phyloP scores from a whole-genome alignment of 2,888 invertebrate genomes.

The Fissipunctia ypsillon region DNA sequence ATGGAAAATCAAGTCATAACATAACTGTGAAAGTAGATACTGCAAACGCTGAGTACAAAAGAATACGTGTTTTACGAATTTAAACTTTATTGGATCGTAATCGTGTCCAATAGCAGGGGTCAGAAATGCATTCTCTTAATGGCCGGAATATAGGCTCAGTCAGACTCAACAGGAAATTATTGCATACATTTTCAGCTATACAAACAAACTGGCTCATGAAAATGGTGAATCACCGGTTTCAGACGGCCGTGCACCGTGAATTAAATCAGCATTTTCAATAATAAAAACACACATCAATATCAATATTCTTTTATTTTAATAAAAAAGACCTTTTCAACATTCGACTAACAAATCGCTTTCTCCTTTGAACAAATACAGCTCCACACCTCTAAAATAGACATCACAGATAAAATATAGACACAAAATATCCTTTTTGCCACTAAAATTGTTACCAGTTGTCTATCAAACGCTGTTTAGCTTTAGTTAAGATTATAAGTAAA shows the following conservation, averaged over 20 bases:
- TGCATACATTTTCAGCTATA: not conserved
- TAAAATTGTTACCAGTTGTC: conserved; percentile 72
- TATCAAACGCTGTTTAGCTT: conserved; percentile 70
- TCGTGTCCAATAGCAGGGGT: not conserved
- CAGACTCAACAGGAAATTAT: not conserved
- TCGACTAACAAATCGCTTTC: conserved; percentile 80
- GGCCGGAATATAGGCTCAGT: not conserved
- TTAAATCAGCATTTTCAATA: not conserved
- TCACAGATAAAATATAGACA: conserved; percentile 89
- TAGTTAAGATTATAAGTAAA: not conserved
- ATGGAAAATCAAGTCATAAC: too few relatives aligned
- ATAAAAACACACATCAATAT: conserved; percentile 65
- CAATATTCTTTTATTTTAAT: conserved; percentile 82
- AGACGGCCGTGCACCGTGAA: not conserved
- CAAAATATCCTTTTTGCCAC: conserved; percentile 82
- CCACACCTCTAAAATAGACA: conserved; percentile 86
- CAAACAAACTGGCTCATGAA: not conserved
- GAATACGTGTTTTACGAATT: not conserved
- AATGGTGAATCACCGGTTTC: not conserved
- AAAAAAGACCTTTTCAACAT: conserved; percentile 84
- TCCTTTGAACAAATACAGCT: conserved; percentile 79
- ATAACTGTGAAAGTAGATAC: too few relatives aligned
- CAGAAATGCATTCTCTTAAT: not conserved
- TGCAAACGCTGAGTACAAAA: too few relatives aligned
- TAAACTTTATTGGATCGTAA: not conserved